Conservation (phyloP, 2,888 invertebrate genomes). For the Bembecia ichneumoniformis region DNA sequence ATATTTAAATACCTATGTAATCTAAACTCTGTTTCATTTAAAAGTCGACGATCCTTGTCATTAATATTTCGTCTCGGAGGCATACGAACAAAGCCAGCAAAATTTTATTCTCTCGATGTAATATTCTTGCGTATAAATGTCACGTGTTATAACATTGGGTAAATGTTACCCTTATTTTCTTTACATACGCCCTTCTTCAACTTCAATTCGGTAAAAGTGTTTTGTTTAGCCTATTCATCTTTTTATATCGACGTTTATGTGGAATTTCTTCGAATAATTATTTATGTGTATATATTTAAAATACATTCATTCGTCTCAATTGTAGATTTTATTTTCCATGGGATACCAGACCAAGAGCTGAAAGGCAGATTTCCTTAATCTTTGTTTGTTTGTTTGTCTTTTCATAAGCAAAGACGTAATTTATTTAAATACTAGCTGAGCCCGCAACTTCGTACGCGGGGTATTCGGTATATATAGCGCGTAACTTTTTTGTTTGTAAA, state of each 20-base stretch:
- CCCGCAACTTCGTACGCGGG: too few relatives aligned
- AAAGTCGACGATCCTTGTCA: not conserved
- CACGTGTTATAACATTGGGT: not conserved
- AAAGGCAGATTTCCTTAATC: too few relatives aligned
- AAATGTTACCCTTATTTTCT: not conserved
- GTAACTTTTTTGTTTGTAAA: too few relatives aligned
- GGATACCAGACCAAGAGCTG: too few relatives aligned
- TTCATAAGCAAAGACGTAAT: too few relatives aligned
- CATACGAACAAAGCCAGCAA: not conserved
- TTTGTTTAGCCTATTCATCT: not conserved
- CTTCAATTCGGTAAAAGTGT: not conserved
- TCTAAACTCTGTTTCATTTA: not conserved
- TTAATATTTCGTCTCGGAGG: not conserved
- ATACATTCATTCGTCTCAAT: too few relatives aligned
- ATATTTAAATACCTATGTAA: not conserved
- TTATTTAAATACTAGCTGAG: too few relatives aligned
- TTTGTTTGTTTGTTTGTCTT: too few relatives aligned
- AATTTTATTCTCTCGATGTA: not conserved
- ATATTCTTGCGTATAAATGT: not conserved
- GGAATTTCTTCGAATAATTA: too few relatives aligned
- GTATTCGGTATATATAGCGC: too few relatives aligned
- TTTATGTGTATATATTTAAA: too few relatives aligned
- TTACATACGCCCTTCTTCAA: not conserved
- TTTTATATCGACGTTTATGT: not conserved
- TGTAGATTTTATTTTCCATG: too few relatives aligned